These are phyloP conservation scores for Caerostris darwini DNA, from an alignment of 1,140 invertebrate genomes.

Conservation along the genomic window DNA sequence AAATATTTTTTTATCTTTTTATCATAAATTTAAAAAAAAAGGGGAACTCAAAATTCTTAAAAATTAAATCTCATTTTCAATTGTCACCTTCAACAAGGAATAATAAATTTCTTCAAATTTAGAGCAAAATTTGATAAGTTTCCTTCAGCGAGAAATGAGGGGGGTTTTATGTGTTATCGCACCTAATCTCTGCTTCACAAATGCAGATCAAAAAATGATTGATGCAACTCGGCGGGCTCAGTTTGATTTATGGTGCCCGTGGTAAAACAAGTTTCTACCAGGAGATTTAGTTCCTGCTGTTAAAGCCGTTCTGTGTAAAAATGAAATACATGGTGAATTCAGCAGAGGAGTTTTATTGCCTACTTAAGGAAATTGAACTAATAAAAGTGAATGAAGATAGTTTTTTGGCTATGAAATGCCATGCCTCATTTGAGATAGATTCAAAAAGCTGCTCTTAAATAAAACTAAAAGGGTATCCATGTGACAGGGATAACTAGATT, in stretches of 20 bases:
- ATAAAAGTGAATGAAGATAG: slow-evolving; percentile 65
- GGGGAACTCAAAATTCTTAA: not conserved
- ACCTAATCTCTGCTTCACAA: slow-evolving; percentile 59
- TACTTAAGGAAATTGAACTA: slow-evolving; percentile 48
- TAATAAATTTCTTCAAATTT: not conserved
- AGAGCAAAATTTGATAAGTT: not conserved
- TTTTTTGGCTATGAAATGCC: slow-evolving; percentile 28
- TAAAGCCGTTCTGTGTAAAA: slow-evolving; percentile 16
- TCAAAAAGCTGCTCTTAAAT: not conserved
- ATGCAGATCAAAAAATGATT: slow-evolving; percentile 64
- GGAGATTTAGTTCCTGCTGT: slow-evolving; percentile 43
- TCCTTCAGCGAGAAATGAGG: not conserved
- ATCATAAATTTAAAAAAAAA: too few species aligned
- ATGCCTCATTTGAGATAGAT: slow-evolving; percentile 35
- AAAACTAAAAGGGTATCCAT: not conserved
- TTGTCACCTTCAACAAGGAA: not conserved
- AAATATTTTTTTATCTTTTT: too few species aligned
- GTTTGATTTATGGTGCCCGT: slow-evolving; percentile 61
- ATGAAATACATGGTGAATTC: slow-evolving; percentile 23
- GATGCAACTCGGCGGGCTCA: not conserved
- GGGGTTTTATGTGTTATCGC: not conserved
- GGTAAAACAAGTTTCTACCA: slow-evolving; percentile 30
- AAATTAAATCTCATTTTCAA: not conserved
- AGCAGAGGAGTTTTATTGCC: slow-evolving; percentile 42
- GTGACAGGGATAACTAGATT: too few species aligned